Percentiles rank a stretch among this genome's conserved stretches.
Evolutionary conservation across 2,888 invertebrate genomes (phyloP).

Genomic region (Oligia fasciuncula): DNA sequence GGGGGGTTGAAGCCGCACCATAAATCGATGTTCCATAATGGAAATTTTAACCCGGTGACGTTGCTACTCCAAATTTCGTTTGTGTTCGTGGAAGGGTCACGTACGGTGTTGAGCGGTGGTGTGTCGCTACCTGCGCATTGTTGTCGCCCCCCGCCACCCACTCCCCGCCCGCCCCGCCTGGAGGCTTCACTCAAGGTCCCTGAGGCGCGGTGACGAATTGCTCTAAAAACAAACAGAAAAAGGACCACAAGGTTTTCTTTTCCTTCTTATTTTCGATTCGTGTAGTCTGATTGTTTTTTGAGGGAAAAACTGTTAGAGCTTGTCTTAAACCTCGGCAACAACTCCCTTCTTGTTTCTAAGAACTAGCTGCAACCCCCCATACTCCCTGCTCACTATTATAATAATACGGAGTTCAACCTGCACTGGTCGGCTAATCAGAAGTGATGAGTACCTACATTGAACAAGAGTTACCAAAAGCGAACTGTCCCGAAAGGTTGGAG

Average conservation of each 20-base stretch:
- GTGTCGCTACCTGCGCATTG: constrained; percentile 47
- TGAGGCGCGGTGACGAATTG: constrained; percentile 22
- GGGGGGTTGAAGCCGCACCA: no score
- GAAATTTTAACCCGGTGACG: no score
- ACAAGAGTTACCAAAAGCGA: neutral
- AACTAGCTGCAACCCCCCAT: neutral
- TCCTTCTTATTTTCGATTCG: neutral
- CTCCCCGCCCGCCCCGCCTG: neutral
- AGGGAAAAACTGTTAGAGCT: neutral
- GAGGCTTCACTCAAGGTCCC: constrained; percentile 28
- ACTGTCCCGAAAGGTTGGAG: neutral
- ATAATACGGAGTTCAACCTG: neutral
- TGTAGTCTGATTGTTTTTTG: neutral
- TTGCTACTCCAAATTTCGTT: neutral
- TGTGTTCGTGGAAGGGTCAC: constrained; percentile 6
- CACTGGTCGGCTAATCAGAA: neutral
- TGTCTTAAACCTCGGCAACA: neutral
- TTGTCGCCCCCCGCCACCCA: neutral
- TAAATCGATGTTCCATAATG: no score
- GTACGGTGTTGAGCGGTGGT: neutral
- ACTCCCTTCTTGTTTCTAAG: neutral
- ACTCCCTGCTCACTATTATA: neutral
- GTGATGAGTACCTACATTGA: neutral
- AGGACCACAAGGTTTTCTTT: neutral
- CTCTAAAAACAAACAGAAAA: constrained; percentile 3